Percentiles rank a stretch among this genome's conserved stretches.
These are phyloP conservation scores for Naja naja DNA, from an alignment of 2,113 vertebrate species.

Conservation along the genomic window DNA sequence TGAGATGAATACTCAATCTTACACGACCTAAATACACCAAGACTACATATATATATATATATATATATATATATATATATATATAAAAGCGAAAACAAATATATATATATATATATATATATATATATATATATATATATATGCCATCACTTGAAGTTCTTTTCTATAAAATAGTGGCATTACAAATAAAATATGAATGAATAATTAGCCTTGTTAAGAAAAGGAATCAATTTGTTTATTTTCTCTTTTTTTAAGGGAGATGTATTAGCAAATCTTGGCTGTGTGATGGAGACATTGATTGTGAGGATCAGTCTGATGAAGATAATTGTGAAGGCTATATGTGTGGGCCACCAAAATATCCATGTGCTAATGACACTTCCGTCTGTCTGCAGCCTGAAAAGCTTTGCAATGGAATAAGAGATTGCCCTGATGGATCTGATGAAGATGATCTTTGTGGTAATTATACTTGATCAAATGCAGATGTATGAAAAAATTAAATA, in stretches of 20 bases:
- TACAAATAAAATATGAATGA: neutral
- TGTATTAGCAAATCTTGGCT: conserved; percentile 98
- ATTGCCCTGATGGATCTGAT: conserved; percentile 93
- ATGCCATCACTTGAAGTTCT: neutral
- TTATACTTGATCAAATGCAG: conserved; percentile 40
- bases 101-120: no score
- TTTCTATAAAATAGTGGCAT: neutral
- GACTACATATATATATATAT: no score
- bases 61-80: no score
- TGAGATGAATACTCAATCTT: no score
- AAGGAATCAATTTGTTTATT: conserved; percentile 33
- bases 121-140: no score
- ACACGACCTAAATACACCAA: no score
- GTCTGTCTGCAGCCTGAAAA: conserved; percentile 91
- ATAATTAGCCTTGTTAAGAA: neutral
- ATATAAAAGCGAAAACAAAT: no score
- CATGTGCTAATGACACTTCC: conserved; percentile 90
- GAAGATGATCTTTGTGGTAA: conserved; percentile 94
- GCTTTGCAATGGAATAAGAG: conserved; percentile 91
- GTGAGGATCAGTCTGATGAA: conserved; percentile 96
- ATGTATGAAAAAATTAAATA: neutral
- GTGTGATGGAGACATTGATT: conserved; percentile 97
- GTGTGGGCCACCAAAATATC: conserved; percentile 94
- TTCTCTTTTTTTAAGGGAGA: conserved; percentile 83
- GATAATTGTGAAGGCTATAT: conserved; percentile 86